Evolutionary conservation across 2,888 invertebrate species (phyloP), one percentile per base, ranked within the genome.

Genomic region (Biston betularia): DNA sequence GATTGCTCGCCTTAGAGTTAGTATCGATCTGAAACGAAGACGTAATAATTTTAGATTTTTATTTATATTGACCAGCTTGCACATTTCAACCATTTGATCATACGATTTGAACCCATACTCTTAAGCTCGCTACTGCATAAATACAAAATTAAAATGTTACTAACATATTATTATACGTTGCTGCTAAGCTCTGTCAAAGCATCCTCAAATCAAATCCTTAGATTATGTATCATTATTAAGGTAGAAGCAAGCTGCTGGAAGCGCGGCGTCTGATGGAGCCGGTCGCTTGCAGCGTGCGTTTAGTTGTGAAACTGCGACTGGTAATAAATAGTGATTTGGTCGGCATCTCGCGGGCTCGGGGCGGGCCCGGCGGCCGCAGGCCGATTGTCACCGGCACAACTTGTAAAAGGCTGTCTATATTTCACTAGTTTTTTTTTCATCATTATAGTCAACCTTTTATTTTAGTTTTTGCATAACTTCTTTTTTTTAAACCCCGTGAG

Each of bases 261-360:
- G 38, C 24, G 44, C 12, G 52, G 46, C 38, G 48, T 45, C 45
- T 14, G 45, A 8, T 46, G 14, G n/a, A 46, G n/a, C n/a, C 38
- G 44, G 44, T 45, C 44, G 35, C 55, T 49, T 48, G 38, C 50
- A 64, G 52, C 38, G 52, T 64, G 52, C 80, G 81, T 80, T 81
- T 81, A 84, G 80, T 79, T 54, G 54, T 72, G 77, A 81, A 87
- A 87, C 85, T 80, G 83, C 85, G 65, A 78, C 42, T 53, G 53
- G 40, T 89, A 89, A 90, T 90, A 88, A 89, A 88, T 85, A 85
- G 88, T 88, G 84, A 88, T 89, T 89, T 89, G 85, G 81, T 76
- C 80, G 82, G 82, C 81, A 80, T 83, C 81, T 80, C 79, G 80
- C 76, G 83, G 85, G 52, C 52, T 81, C 86, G 34, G 49, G 88